These are phyloP conservation scores for Archivesica marissinica DNA, from an alignment of 1,140 invertebrate genomes.

Conservation along the genomic window DNA sequence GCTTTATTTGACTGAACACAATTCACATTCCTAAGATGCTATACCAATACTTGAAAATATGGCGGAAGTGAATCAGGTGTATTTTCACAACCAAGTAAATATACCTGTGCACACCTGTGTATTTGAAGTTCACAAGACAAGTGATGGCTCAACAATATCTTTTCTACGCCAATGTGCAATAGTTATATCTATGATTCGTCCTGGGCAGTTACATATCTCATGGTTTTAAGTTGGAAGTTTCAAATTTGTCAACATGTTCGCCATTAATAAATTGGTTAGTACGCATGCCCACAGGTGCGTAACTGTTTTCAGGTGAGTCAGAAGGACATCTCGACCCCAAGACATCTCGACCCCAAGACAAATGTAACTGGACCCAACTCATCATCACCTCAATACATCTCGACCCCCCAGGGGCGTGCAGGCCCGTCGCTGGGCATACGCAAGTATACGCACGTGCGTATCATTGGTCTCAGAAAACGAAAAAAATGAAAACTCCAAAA, in stretches of 20 bases:
- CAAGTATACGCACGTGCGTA: no score
- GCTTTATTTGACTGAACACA: neutral
- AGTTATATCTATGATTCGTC: neutral
- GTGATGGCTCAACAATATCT: neutral
- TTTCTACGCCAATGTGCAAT: neutral
- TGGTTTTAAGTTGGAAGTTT: conserved; percentile 17
- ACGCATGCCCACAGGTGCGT: conserved; percentile 52
- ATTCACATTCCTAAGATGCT: neutral
- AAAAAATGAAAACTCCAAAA: no score
- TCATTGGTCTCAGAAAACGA: no score
- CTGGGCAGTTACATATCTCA: neutral
- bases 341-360: no score
- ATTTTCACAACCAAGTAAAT: neutral
- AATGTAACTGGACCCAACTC: no score
- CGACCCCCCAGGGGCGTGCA: no score
- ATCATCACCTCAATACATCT: no score
- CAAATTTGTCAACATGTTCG: conserved; percentile 61
- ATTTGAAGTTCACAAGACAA: neutral
- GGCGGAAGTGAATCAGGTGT: neutral
- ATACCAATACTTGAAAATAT: neutral
- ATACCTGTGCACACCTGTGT: conserved; percentile 48
- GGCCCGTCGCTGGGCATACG: no score
- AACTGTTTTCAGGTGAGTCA: conserved; percentile 15
- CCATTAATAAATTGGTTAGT: conserved; percentile 43
- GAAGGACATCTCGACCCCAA: no score